Conservation (phyloP, 2,797 vertebrate genomes). For the Aotus griseimembra region DNA sequence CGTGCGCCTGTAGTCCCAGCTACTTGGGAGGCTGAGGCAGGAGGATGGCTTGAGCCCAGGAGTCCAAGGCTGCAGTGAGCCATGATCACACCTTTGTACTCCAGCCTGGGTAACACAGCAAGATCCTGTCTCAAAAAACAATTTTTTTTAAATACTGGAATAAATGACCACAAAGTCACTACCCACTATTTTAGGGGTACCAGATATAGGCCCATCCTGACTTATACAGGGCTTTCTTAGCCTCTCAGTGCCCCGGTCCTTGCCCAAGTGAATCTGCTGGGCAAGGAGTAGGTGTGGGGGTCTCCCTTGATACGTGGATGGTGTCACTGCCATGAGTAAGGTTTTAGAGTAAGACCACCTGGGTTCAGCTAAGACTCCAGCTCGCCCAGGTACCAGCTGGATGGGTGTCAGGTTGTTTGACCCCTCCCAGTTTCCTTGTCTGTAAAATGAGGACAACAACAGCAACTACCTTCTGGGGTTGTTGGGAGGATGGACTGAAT, state of each 20-base stretch:
- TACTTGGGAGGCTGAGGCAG: background rate
- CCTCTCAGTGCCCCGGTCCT: fast-evolving
- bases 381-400: fast-evolving
- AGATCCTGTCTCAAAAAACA: background rate
- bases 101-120: background rate
- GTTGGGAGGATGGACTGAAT: background rate
- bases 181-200: background rate
- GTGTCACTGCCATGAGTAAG: fast-evolving
- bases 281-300: fast-evolving
- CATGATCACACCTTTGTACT: background rate
- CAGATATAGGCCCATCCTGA: background rate
- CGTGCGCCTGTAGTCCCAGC: background rate
- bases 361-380: background rate
- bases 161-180: background rate
- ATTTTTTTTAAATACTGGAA: background rate
- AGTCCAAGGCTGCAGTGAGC: background rate
- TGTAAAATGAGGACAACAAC: too few species aligned
- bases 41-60: background rate
- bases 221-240: too few species aligned
- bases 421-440: background rate
- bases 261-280: background rate
- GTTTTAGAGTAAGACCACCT: background rate
- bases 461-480: fast-evolving
- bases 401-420: fast-evolving
- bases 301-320: fast-evolving